A percentile compares a stretch with the other conserved stretches of the same genome.
phyloP scores from a whole-genome alignment of 2,888 invertebrate species.

The Zygogramma bicolorata region DNA sequence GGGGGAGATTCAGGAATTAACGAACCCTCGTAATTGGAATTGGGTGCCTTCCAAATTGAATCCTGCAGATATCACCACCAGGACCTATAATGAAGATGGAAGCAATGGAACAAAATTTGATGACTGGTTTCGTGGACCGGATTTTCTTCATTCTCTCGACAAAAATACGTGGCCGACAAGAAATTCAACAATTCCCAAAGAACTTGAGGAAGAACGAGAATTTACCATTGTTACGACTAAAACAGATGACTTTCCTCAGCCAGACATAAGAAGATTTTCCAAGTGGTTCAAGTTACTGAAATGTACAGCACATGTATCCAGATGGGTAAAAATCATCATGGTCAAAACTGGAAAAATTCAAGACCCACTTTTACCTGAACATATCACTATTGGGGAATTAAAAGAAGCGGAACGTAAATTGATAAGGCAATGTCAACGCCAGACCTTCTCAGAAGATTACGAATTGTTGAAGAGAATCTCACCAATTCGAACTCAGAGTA shows the following conservation, averaged over 20 bases:
- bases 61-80: conserved; percentile 47
- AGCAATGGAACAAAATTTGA: neutral
- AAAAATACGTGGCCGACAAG: conserved; percentile 2
- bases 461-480: no score
- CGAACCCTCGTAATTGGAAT: conserved; percentile 27
- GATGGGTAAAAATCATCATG: neutral
- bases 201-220: neutral
- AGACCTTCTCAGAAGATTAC: no score
- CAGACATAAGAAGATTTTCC: conserved; percentile 15
- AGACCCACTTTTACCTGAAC: neutral
- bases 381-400: no score
- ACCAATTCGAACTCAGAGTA: no score
- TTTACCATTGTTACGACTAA: neutral
- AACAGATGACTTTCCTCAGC: neutral
- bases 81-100: conserved; percentile 5
- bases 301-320: neutral
- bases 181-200: neutral
- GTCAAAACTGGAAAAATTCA: neutral
- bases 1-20: conserved; percentile 46
- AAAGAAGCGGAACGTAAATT: no score
- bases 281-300: conserved; percentile 16
- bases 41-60: conserved; percentile 46
- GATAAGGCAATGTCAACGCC: no score
- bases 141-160: neutral
- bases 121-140: conserved; percentile 13